Base-by-base conservation (phyloP, 2,113 vertebrate genomes). In the Bubalus kerabau region DNA sequence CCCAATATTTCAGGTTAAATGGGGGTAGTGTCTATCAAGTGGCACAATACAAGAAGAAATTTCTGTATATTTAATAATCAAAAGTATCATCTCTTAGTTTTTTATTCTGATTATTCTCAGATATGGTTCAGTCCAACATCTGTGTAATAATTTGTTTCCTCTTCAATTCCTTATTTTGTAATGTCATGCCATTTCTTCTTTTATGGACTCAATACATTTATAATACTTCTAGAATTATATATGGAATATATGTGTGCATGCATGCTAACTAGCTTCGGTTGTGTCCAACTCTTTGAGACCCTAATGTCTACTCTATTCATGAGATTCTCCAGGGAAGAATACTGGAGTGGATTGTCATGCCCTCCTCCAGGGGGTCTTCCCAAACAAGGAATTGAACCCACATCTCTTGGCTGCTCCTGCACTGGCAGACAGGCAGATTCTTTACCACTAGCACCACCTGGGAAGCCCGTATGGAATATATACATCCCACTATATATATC, bases 1-100 rank as follows among this genome's bases (percentile, higher is more conserved):
- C 82, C 54, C 85, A 59, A 26, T 43, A 87, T 64, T 94, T 95
- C 48, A 7, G 30, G n/a, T 82, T 50, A 76, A 67, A 54, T 26
- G 11, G 7, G 10, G 59, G 40, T 52, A 46, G 43, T 26, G 36
- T 43, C 30, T 52, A 59, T 7, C 57, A 67, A 67, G 24, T 86
- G 40, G 19, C 32, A 92, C 36, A 83, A 50, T 12, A 43, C 5
- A 78, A 13, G 14, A 93, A 56, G n/a, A 82, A 7, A 56, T 32
- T 57, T 87, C 57, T 81, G 56, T 60, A 32, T 74, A 57, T 43
- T 94, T 90, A 52, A 85, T 84, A 94, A n/a, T 83, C 2, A 24
- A 30, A 78, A 52, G 21, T n/a, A 90, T 62, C n/a, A 64, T 36
- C 17, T 78, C 59, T 88, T 26, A 60, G 67, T 30, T 60, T 12